These are phyloP conservation scores for Pogoniulus pusillus DNA, from an alignment of 2,797 vertebrate genomes.

Conservation along the genomic window DNA sequence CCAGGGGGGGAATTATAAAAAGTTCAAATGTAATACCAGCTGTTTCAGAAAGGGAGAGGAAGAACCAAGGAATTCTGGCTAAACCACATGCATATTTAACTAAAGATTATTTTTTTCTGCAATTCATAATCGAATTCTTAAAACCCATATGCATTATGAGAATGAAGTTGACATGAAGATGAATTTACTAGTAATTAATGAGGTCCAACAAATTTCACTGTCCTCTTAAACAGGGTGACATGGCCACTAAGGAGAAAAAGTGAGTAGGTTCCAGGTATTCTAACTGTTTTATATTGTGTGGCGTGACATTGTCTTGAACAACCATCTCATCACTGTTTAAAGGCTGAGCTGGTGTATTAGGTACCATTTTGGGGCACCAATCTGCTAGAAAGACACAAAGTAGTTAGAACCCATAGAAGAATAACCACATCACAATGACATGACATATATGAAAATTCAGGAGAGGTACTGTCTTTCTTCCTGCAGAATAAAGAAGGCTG, in stretches of 20 bases:
- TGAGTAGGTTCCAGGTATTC: not conserved
- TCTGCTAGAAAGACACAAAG: not conserved
- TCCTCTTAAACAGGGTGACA: not conserved
- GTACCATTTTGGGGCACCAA: not conserved
- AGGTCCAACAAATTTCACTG: not conserved
- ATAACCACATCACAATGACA: conserved; percentile 26
- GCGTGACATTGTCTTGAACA: not conserved
- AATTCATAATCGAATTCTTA: not conserved
- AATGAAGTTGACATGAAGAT: too few species aligned
- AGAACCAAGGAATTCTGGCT: not conserved
- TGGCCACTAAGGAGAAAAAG: not conserved
- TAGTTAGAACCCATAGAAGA: not conserved
- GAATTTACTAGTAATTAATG: not conserved
- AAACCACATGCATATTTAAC: not conserved
- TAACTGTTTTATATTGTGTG: not conserved
- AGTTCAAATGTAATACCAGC: not conserved
- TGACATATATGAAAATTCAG: conserved; percentile 51
- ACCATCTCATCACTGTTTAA: not conserved
- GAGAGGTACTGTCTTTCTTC: conserved; percentile 28
- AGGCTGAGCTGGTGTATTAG: not conserved
- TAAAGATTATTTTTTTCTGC: not conserved
- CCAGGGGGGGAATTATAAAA: not conserved
- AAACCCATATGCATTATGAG: too few species aligned
- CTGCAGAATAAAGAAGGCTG: conserved; percentile 45
- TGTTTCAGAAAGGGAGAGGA: not conserved